These are phyloP conservation scores for Octomys mimax DNA, from an alignment of 2,797 vertebrate species.

Conservation along the genomic window DNA sequence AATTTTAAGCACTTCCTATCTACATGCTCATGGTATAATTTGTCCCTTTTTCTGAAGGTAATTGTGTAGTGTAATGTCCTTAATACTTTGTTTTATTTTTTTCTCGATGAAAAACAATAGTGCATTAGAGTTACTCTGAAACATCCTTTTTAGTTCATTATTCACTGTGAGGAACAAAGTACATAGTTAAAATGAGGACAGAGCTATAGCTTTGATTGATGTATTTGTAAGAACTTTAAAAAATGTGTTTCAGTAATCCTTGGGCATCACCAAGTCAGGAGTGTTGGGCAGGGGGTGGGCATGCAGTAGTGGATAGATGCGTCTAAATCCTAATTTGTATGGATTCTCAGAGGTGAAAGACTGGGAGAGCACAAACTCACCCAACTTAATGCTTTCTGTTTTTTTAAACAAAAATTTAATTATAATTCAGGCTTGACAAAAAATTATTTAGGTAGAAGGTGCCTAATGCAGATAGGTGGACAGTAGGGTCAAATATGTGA, in stretches of 20 bases:
- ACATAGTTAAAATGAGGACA: not conserved
- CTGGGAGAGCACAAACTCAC: not conserved
- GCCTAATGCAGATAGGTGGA: too few species aligned
- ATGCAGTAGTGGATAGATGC: fast-evolving
- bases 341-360: not conserved
- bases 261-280: not conserved
- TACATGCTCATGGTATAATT: too few species aligned
- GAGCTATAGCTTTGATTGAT: not conserved
- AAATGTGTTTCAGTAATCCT: not conserved
- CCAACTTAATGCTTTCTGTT: not conserved
- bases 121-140: not conserved
- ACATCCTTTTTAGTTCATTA: not conserved
- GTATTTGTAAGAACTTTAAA: not conserved
- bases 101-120: not conserved
- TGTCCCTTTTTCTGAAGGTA: not conserved
- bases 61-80: not conserved
- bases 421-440: not conserved
- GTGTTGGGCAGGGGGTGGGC: fast-evolving
- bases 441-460: not conserved
- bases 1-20: not conserved
- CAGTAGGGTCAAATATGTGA: not conserved
- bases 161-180: not conserved
- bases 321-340: not conserved
- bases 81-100: not conserved
- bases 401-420: not conserved